phyloP scores from a whole-genome alignment of 2,797 vertebrate genomes.

The Notolabrus celidotus region DNA sequence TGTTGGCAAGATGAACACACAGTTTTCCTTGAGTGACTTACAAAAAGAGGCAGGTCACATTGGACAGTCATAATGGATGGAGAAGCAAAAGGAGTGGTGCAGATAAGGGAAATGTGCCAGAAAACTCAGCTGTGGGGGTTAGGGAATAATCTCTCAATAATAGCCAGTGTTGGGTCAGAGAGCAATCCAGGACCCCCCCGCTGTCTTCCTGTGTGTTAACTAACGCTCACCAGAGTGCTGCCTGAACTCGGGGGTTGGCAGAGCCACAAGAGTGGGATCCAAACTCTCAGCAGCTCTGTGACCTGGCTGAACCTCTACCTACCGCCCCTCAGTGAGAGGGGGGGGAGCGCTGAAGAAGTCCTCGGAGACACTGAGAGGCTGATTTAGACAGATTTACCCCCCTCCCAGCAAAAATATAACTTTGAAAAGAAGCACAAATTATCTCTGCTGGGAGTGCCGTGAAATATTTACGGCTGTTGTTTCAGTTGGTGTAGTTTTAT shows the following conservation, averaged over 20 bases:
- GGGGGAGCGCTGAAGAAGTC: conserved; percentile 41
- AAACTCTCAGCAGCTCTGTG: conserved; percentile 67
- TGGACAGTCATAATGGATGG: conserved; percentile 78
- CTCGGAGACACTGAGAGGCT: conserved; percentile 53
- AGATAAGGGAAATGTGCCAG: conserved; percentile 79
- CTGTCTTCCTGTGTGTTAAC: conserved; percentile 82
- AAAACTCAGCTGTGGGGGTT: conserved; percentile 78
- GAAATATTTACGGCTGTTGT: conserved; percentile 77
- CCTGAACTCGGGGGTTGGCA: conserved; percentile 68
- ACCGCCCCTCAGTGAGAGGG: conserved; percentile 50
- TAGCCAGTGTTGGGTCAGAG: conserved; percentile 81
- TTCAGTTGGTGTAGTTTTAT: conserved; percentile 74
- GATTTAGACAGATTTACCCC: conserved; percentile 68
- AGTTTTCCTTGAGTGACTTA: conserved; percentile 70
- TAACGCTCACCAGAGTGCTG: conserved; percentile 80
- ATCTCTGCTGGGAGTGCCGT: conserved; percentile 62
- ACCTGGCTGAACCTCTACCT: conserved; percentile 69
- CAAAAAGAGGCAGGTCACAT: conserved; percentile 76
- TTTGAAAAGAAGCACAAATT: conserved; percentile 74
- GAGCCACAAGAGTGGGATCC: conserved; percentile 66
- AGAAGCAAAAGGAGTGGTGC: conserved; percentile 60
- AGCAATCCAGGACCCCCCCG: conserved; percentile 62
- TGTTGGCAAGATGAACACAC: conserved; percentile 60
- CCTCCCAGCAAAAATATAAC: conserved; percentile 61
- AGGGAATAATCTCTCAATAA: conserved; percentile 85